Percentiles rank a stretch among this genome's conserved stretches.
Evolutionary conservation across 2,888 invertebrate species (phyloP).

Genomic region (Anticlea derivata): DNA sequence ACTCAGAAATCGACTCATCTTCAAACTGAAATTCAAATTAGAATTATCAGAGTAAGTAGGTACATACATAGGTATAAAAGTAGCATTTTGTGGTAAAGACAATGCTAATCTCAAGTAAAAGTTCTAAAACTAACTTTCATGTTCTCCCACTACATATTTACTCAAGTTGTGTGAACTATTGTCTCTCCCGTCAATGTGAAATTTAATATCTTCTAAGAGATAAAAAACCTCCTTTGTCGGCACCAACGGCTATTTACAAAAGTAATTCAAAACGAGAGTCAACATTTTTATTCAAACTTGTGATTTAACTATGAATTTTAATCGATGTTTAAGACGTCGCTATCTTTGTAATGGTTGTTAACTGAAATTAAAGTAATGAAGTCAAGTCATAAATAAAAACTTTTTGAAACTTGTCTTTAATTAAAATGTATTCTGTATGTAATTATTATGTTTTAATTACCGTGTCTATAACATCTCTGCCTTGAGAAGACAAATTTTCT

Average conservation of each 20-base stretch:
- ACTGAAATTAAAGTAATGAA: conserved; percentile 42
- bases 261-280: conserved; percentile 8
- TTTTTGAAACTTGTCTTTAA: conserved; percentile 27
- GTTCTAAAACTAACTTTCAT: too few relatives aligned
- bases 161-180: conserved; percentile 2
- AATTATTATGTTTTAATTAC: conserved; percentile 28
- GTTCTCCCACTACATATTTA: not conserved
- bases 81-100: too few relatives aligned
- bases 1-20: too few relatives aligned
- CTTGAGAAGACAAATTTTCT: not conserved
- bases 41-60: too few relatives aligned
- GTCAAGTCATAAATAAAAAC: conserved; percentile 36
- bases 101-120: too few relatives aligned
- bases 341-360: conserved; percentile 37
- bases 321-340: conserved; percentile 41
- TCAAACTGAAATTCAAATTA: too few relatives aligned
- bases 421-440: conserved; percentile 26
- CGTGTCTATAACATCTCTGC: conserved; percentile 9
- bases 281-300: conserved; percentile 28
- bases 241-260: conserved; percentile 21
- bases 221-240: conserved; percentile 12
- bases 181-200: conserved; percentile 3
- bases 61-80: too few relatives aligned
- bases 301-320: conserved; percentile 45
- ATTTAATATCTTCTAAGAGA: conserved; percentile 16